These are phyloP conservation scores for Mormoops blainvillei DNA, from an alignment of 2,113 vertebrate genomes.

Conservation along the genomic window DNA sequence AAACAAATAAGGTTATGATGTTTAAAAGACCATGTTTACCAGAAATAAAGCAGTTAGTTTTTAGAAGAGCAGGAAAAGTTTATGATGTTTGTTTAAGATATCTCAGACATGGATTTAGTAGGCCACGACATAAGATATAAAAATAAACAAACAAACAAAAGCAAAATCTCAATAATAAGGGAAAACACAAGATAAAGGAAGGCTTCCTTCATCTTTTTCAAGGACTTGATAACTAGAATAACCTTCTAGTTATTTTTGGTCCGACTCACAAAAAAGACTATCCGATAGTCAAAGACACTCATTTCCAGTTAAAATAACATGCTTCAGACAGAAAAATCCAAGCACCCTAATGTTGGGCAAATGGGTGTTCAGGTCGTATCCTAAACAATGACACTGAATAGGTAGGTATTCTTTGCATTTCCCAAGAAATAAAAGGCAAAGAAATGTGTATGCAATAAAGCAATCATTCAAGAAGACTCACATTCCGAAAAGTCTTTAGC, in stretches of 20 bases:
- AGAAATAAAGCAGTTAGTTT: conserved; percentile 7
- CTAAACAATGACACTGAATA: neutral
- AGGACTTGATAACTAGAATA: no score
- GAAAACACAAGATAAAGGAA: neutral
- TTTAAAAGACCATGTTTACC: neutral
- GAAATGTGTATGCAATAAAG: neutral
- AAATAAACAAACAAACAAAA: neutral
- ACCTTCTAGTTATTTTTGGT: neutral
- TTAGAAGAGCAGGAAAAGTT: neutral
- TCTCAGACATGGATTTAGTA: neutral
- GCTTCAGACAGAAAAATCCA: neutral
- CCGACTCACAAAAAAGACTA: neutral
- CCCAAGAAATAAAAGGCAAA: neutral
- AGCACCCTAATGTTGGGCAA: neutral
- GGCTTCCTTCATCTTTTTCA: no score
- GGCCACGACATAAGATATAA: neutral
- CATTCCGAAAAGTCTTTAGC: neutral
- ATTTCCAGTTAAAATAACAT: neutral
- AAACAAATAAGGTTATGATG: neutral
- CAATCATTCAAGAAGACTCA: neutral
- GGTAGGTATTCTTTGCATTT: neutral
- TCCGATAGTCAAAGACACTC: neutral
- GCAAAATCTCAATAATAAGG: neutral
- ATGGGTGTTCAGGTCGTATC: neutral
- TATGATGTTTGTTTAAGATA: neutral